Conservation (phyloP, 1,140 invertebrate species). For the Samia ricini region DNA sequence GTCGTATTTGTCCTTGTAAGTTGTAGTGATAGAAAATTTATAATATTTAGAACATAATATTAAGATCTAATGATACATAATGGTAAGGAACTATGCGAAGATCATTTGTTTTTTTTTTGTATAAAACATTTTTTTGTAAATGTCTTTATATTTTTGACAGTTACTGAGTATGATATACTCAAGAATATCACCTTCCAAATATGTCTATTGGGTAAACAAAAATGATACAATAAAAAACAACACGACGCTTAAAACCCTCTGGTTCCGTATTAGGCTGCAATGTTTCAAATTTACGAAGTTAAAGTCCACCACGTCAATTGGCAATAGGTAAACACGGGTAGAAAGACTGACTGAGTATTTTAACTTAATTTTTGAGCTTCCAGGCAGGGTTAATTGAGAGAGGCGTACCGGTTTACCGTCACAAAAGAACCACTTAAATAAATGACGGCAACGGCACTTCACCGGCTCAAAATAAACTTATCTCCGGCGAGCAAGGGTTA, state of each 20-base stretch:
- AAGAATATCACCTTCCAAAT: too few relatives aligned
- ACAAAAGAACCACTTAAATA: constrained; percentile 75
- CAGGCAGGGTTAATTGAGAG: constrained; percentile 64
- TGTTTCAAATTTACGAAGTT: constrained; percentile 67
- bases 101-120: too few relatives aligned
- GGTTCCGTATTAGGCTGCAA: neutral
- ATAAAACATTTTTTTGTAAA: neutral
- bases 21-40: neutral
- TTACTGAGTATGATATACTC: too few relatives aligned
- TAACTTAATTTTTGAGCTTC: constrained; percentile 72
- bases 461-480: constrained; percentile 75
- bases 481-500: constrained; percentile 70
- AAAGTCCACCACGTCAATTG: constrained; percentile 52
- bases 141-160: too few relatives aligned
- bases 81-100: too few relatives aligned
- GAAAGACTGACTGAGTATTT: constrained; percentile 62
- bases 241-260: neutral
- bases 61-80: too few relatives aligned
- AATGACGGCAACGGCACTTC: constrained; percentile 57
- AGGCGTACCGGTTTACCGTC: constrained; percentile 62
- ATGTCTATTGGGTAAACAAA: neutral
- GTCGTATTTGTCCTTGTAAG: constrained; percentile 9
- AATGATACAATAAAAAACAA: neutral
- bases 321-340: constrained; percentile 64
- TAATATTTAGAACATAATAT: too few relatives aligned